Percentiles rank a stretch among this genome's conserved stretches.
These are phyloP conservation scores for Gopherus evgoodei DNA, from an alignment of 2,113 vertebrate genomes.

Conservation along the genomic window DNA sequence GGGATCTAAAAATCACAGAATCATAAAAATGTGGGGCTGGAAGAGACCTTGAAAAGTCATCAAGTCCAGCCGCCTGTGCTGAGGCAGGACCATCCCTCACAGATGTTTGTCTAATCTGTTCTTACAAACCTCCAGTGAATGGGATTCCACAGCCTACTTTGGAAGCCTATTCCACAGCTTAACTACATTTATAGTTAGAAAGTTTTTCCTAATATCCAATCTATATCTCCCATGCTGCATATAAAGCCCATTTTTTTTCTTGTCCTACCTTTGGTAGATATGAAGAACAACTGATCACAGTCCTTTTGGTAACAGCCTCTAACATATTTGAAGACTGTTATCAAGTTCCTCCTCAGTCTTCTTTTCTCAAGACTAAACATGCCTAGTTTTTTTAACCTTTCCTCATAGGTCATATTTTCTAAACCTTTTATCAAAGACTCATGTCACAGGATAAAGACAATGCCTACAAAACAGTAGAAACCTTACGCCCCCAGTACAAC, in stretches of 20 bases:
- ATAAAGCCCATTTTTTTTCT: background rate
- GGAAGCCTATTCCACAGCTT: background rate
- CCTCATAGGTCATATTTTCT: background rate
- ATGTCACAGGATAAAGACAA: fast-evolving
- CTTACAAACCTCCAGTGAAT: background rate
- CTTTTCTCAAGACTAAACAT: background rate
- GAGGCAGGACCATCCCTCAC: background rate
- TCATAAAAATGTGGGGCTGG: background rate
- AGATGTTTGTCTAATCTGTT: background rate
- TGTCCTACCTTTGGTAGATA: background rate
- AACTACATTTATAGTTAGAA: background rate
- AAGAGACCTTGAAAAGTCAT: background rate
- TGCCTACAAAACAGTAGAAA: background rate
- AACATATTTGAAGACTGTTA: background rate
- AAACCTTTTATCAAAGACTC: background rate
- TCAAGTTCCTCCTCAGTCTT: background rate
- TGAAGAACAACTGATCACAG: background rate
- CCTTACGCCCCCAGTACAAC: fast-evolving
- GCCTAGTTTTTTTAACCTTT: background rate
- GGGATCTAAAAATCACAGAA: background rate
- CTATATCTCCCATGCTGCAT: background rate
- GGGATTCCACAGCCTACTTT: background rate
- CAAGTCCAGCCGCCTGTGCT: background rate
- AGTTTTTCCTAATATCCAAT: background rate
- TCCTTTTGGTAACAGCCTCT: background rate